These are phyloP conservation scores for Sarotherodon lohbergeri DNA, from an alignment of 2,113 vertebrate genomes.

Conservation along the genomic window DNA sequence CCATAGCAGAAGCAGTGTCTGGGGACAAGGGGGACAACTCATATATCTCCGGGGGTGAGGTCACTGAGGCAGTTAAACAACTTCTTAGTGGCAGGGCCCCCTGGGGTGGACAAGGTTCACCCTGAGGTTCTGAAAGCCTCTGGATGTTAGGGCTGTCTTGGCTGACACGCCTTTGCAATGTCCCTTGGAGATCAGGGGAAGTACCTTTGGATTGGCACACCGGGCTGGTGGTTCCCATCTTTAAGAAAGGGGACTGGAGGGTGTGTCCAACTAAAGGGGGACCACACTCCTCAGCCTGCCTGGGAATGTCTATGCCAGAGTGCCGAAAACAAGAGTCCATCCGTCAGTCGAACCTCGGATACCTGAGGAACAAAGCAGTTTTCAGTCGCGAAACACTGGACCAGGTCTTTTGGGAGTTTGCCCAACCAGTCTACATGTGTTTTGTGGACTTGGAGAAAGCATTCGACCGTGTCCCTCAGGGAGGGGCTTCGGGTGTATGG, in stretches of 20 bases:
- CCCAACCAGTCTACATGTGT: accelerated
- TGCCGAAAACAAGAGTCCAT: background rate
- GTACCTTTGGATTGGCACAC: background rate
- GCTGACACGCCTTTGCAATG: background rate
- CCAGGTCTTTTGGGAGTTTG: background rate
- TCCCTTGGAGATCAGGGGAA: background rate
- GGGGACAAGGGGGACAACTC: accelerated
- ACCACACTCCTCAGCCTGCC: background rate
- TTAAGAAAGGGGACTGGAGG: accelerated
- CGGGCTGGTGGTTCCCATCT: background rate
- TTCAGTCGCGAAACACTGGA: background rate
- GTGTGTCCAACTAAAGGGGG: background rate
- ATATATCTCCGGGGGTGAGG: background rate
- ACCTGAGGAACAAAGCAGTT: background rate
- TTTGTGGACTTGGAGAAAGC: background rate
- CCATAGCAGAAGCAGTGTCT: accelerated
- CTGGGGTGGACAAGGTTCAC: background rate
- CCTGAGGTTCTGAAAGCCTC: background rate
- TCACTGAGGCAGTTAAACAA: background rate
- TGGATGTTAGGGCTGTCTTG: background rate
- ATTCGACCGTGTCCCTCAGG: accelerated
- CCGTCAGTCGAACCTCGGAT: background rate
- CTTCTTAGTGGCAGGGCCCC: background rate
- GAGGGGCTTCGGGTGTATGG: background rate
- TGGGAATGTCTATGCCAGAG: background rate